Conservation (phyloP, 2,113 vertebrate species). For the Vireo altiloquus region DNA sequence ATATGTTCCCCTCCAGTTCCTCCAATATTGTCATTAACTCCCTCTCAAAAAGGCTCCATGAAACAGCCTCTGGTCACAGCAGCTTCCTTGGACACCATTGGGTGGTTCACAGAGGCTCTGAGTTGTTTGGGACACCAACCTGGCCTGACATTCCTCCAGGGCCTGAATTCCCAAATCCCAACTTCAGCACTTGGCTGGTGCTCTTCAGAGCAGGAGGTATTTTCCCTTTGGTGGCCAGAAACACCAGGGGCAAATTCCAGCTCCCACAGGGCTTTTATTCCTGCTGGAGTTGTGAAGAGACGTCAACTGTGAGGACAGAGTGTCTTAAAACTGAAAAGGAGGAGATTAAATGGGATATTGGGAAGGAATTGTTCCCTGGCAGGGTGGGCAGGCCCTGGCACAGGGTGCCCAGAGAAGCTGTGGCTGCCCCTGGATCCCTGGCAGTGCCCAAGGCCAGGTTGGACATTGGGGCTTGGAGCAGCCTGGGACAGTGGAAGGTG, state of each 20-base stretch:
- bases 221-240: neutral
- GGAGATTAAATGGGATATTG: neutral
- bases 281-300: neutral
- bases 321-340: neutral
- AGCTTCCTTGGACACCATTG: neutral
- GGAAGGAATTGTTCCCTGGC: neutral
- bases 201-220: neutral
- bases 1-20: neutral
- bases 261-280: neutral
- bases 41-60: neutral
- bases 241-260: neutral
- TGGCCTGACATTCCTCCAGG: neutral
- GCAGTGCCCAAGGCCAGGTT: neutral
- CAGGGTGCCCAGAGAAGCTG: neutral
- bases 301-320: neutral
- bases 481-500: neutral
- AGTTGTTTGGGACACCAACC: neutral
- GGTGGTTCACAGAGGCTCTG: neutral
- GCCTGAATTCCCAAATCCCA: neutral
- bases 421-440: neutral
- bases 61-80: neutral
- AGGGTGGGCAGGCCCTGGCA: neutral
- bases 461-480: neutral
- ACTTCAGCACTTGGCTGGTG: neutral
- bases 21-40: neutral